Evolutionary conservation across 2,113 vertebrate species (phyloP), one percentile per base, ranked within the genome.

Genomic region (Tinamus guttatus): DNA sequence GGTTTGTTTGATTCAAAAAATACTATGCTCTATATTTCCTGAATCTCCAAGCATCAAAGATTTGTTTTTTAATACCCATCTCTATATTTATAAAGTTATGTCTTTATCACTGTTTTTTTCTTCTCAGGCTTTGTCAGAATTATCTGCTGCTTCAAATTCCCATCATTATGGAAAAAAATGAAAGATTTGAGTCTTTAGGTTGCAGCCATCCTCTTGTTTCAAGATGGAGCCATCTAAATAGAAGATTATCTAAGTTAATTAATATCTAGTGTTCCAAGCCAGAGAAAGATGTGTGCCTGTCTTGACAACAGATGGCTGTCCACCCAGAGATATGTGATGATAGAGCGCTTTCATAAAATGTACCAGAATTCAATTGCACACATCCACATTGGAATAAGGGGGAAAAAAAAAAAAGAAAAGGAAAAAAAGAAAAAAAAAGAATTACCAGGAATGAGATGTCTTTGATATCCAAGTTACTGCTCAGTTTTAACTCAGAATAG

Each of bases 371-470:
- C 38, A 28, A 69, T 47, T 79, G 27, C 8, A 25, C 17, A 41
- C 4, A 9, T 67, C 51, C 45, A 4, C 15, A 27, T 21, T 63
- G 3, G 40, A 13, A 21, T 36, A 70, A 54, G 19, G 36, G 59
- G 87, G 58, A 6, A 40, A 86, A 56, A 3, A 34, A 43, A 59
- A 2, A 22, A n/a, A n/a, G n/a, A n/a, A n/a, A 38, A 76, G n/a
- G n/a, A 58, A 0, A 1, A 14, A 22, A 2, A 16, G 64, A 38
- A 76, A 58, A 0, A 1, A 14, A 22, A 2, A 16, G 64, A 82
- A 58, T 28, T 52, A 32, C 1, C 4, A 27, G 0, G 0, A 75
- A 52, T 0, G 1, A 58, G 17, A 5, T 32, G 1, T 36, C 24
- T 27, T 93, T 70, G 59, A 27, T 8, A 41, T 51, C 4, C 5